phyloP scores from a whole-genome alignment of 2,888 invertebrate species.

The Morinoia aosen region DNA sequence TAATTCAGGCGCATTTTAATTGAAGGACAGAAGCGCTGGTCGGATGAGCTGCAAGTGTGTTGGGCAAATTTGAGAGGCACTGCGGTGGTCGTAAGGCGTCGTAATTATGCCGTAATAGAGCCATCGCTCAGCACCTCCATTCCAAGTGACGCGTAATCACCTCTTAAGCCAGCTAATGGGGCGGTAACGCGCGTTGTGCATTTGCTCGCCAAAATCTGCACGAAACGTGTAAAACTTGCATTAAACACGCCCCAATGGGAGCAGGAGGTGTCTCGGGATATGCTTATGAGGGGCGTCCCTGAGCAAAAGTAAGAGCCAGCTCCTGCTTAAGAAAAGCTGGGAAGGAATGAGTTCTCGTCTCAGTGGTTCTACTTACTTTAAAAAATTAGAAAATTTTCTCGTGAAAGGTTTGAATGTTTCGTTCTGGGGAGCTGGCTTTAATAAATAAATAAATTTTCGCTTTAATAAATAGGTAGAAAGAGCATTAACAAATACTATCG shows the following conservation, averaged over 20 bases:
- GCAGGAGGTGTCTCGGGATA: not conserved
- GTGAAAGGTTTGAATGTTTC: too few species aligned
- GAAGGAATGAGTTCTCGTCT: not conserved
- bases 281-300: not conserved
- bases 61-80: not conserved
- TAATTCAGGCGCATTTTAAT: not conserved
- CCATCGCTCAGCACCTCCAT: not conserved
- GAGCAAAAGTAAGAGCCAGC: not conserved
- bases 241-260: not conserved
- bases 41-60: not conserved
- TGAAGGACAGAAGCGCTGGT: not conserved
- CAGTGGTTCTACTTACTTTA: too few species aligned
- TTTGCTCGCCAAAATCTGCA: slow-evolving; percentile 1
- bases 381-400: too few species aligned
- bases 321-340: not conserved
- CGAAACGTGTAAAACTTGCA: not conserved
- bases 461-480: too few species aligned
- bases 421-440: too few species aligned
- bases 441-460: too few species aligned
- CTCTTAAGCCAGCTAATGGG: not conserved
- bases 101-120: slow-evolving; percentile 12
- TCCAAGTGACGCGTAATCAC: not conserved
- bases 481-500: too few species aligned
- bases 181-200: slow-evolving; percentile 3
- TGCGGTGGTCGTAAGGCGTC: not conserved